Conservation (phyloP, 2,888 invertebrate species). For the Acanthococcus lagerstroemiae region DNA sequence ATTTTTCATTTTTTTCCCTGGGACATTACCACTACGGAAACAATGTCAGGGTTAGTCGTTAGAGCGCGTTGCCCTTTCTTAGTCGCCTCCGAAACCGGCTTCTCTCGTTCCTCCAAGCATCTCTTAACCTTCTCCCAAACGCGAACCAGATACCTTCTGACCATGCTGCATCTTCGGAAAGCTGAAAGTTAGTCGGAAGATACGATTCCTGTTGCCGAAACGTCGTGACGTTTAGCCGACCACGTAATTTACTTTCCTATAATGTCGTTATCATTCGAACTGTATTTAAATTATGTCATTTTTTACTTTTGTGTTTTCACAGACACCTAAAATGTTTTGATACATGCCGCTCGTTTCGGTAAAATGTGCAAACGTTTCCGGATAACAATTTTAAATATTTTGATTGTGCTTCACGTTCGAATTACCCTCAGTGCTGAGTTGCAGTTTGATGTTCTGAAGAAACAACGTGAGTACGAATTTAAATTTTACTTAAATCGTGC, state of each 20-base stretch:
- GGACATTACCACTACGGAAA: too few species aligned
- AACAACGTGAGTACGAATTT: background rate
- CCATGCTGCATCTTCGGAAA: conserved; percentile 16
- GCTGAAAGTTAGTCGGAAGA: conserved; percentile 17
- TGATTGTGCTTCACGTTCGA: conserved; percentile 20
- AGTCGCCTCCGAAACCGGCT: too few species aligned
- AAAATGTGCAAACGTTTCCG: conserved; percentile 27
- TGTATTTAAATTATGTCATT: conserved; percentile 10
- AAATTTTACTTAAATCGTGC: too few species aligned
- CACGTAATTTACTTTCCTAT: conserved; percentile 7
- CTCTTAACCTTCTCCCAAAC: conserved; percentile 22
- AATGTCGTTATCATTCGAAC: conserved; percentile 11
- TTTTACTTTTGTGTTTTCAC: conserved; percentile 21
- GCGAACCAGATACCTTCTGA: conserved; percentile 15
- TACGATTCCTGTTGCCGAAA: conserved; percentile 1
- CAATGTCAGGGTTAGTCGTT: too few species aligned
- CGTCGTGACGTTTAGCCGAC: conserved; percentile 6
- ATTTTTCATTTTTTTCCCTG: too few species aligned
- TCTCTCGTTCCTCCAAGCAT: too few species aligned
- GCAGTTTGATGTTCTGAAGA: conserved; percentile 13
- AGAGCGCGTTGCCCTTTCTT: too few species aligned
- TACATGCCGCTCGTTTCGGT: conserved; percentile 19
- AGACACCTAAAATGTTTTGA: conserved; percentile 21
- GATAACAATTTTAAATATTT: conserved; percentile 16
- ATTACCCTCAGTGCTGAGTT: conserved; percentile 21